Base-by-base conservation (phyloP, 2,797 vertebrate species). In the Chiroxiphia lanceolata region DNA sequence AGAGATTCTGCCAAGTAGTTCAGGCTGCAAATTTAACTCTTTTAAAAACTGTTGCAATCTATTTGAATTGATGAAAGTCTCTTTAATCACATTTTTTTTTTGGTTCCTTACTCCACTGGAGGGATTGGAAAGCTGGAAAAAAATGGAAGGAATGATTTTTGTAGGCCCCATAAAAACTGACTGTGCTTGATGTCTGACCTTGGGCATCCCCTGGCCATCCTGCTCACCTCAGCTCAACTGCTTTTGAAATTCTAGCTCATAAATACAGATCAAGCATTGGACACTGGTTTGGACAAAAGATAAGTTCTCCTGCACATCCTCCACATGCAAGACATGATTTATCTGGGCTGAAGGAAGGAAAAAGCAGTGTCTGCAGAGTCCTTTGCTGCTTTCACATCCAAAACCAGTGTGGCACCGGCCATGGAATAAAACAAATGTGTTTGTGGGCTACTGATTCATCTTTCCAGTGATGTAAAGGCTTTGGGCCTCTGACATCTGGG, bases 21-120 rank as follows among this genome's bases (percentile, higher is more conserved):
- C 34, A 63, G 60, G 76, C 94, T 89, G 75, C 50, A 78, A 29
- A 84, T 89, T 94, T 89, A 95, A 95, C 92, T 90, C 78, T 31
- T 93, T 89, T 89, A 67, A 89, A 87, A 94, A 68, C 48, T 2
- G 0, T 68, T 69, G 54, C 74, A 76, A 65, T 31, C 51, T 21
- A 12, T 89, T 93, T 86, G 50, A 79, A 54, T 85, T 47, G 6
- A 56, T 91, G 68, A 42, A 76, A 76, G 29, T 64, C 70, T 82
- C 59, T 88, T 79, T 45, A 84, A 63, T 89, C 40, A 23, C 21
- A 1, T 13, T 26, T 47, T 36, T 5, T 53, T 81, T 93, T 91
- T 70, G 8, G 33, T 80, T 91, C 34, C 31, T 95, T 78, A 48
- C 33, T 60, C 54, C 4, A 1, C 25, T 60, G 33, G 8, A 42